Conservation (phyloP, 2,113 vertebrate species). For the Ictidomys tridecemlineatus region DNA sequence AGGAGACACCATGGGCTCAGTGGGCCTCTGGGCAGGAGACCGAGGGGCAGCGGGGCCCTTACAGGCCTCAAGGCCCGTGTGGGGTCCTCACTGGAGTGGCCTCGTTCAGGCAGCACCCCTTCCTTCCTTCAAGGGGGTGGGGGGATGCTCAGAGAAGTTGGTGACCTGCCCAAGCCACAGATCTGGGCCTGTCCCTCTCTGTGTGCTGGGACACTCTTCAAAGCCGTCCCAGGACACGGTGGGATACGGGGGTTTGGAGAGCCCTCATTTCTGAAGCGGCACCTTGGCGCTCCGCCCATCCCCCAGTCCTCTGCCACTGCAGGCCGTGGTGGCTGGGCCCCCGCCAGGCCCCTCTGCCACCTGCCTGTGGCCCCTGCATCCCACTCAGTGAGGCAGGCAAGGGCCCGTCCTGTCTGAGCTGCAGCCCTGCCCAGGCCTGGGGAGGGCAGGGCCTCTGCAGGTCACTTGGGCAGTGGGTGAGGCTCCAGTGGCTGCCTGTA, state of each 20-base stretch:
- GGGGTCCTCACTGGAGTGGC: fast-evolving
- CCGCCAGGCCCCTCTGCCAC: neutral
- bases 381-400: too few species aligned
- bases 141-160: neutral
- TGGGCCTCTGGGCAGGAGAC: neutral
- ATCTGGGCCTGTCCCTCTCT: neutral
- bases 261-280: fast-evolving
- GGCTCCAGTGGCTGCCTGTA: fast-evolving
- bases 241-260: neutral
- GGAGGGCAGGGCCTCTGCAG: fast-evolving
- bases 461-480: fast-evolving
- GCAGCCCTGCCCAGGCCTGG: neutral
- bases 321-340: neutral
- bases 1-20: fast-evolving
- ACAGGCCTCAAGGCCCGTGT: neutral
- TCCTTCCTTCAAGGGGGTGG: neutral
- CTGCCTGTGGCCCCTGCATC: too few species aligned
- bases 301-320: fast-evolving
- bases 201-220: fast-evolving
- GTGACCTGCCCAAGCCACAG: neutral
- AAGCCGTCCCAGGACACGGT: neutral
- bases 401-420: too few species aligned
- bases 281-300: fast-evolving
- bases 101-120: fast-evolving
- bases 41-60: fast-evolving